Conservation (phyloP, 1,140 invertebrate genomes). For the Papilio glaucus region DNA sequence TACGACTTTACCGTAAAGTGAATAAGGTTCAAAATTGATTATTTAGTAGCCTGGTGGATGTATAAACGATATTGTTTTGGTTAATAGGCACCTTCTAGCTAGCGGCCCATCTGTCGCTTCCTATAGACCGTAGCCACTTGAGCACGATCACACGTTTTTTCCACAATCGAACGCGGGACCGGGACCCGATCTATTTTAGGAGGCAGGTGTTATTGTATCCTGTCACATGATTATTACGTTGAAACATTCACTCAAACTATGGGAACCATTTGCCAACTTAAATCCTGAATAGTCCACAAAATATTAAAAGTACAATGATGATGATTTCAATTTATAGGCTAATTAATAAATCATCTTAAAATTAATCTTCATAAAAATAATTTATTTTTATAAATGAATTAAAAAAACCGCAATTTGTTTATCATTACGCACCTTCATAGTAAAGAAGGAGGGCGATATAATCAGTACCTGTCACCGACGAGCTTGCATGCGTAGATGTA, state of each 20-base stretch:
- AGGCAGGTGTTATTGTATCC: conserved; percentile 44
- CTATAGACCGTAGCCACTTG: conserved; percentile 43
- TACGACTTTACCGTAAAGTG: neutral
- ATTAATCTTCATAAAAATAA: no score
- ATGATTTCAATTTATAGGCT: no score
- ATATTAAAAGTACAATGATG: no score
- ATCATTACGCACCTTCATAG: no score
- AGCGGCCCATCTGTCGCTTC: conserved; percentile 52
- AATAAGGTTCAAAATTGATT: conserved; percentile 29
- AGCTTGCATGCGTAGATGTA: no score
- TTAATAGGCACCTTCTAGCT: conserved; percentile 47
- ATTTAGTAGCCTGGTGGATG: neutral
- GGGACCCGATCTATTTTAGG: conserved; percentile 51
- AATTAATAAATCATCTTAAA: no score
- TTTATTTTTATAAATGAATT: no score
- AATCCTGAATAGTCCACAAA: no score
- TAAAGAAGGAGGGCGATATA: no score
- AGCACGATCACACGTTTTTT: conserved; percentile 58
- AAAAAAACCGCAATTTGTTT: no score
- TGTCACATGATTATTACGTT: conserved; percentile 10
- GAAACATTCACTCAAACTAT: conserved; percentile 10
- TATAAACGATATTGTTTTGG: conserved; percentile 33
- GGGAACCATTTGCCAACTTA: neutral
- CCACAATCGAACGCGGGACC: conserved; percentile 43
- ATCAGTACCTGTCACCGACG: no score